Evolutionary conservation across 1,140 invertebrate species (phyloP).

Genomic region (Diuraphis noxia): DNA sequence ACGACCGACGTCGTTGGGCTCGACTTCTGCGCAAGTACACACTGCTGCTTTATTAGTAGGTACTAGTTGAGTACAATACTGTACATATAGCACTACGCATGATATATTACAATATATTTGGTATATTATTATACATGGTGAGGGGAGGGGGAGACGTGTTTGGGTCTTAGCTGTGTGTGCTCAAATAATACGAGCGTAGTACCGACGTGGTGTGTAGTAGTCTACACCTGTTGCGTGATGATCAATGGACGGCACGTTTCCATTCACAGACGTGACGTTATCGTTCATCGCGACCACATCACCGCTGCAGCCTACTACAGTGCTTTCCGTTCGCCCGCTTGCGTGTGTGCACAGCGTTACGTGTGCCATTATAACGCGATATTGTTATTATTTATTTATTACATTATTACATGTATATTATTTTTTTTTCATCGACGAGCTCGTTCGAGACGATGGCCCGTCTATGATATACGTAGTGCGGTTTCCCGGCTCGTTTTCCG

Average conservation of each 20-base stretch:
- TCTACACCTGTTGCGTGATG: too few species aligned
- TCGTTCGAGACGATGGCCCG: not conserved
- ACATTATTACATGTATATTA: not conserved
- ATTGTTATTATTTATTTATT: not conserved
- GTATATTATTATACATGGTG: not conserved
- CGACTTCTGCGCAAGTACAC: too few species aligned
- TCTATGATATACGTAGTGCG: not conserved
- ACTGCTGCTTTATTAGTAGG: too few species aligned
- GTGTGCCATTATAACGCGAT: not conserved
- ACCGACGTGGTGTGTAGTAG: not conserved
- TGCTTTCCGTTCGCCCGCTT: not conserved
- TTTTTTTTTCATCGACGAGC: not conserved
- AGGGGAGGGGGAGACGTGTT: too few species aligned
- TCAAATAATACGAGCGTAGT: too few species aligned
- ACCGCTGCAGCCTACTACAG: not conserved
- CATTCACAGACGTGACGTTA: conserved; percentile 10
- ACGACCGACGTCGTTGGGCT: too few species aligned
- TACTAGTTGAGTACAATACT: too few species aligned
- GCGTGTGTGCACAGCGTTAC: not conserved
- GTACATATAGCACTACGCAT: too few species aligned
- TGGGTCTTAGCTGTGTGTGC: too few species aligned
- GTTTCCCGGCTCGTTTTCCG: not conserved
- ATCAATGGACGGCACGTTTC: conserved; percentile 15
- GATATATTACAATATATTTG: too few species aligned
- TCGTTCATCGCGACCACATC: not conserved